phyloP scores from a whole-genome alignment of 2,797 vertebrate species.

The Erpetoichthys calabaricus region DNA sequence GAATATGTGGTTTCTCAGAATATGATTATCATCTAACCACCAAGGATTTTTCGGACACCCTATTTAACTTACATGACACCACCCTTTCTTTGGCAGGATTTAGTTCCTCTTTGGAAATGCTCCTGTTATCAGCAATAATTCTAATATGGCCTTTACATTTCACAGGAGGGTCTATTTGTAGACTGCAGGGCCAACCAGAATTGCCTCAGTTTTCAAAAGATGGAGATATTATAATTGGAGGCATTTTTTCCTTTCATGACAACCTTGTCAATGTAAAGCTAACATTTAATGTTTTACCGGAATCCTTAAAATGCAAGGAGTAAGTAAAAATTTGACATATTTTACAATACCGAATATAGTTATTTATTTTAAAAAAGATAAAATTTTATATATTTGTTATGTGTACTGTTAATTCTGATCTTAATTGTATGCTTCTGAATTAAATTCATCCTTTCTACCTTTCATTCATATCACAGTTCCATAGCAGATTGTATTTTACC shows the following conservation, averaged over 20 bases:
- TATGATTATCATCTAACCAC: no score
- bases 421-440: no score
- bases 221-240: slow-evolving; percentile 2
- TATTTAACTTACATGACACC: background rate
- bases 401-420: no score
- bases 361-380: no score
- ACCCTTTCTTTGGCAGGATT: background rate
- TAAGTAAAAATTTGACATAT: background rate
- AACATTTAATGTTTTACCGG: background rate
- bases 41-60: background rate
- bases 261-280: background rate
- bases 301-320: background rate
- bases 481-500: no score
- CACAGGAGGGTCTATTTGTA: background rate
- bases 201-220: slow-evolving; percentile 3
- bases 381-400: no score
- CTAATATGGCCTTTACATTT: background rate
- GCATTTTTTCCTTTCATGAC: slow-evolving; percentile 1
- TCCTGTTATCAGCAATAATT: background rate
- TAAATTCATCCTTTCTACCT: no score
- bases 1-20: no score
- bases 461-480: no score
- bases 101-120: background rate
- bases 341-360: no score
- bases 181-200: background rate